Conservation (phyloP, 30 jellyfish, hydroid and myxozoan genomes). For the Aurelia sp. region DNA sequence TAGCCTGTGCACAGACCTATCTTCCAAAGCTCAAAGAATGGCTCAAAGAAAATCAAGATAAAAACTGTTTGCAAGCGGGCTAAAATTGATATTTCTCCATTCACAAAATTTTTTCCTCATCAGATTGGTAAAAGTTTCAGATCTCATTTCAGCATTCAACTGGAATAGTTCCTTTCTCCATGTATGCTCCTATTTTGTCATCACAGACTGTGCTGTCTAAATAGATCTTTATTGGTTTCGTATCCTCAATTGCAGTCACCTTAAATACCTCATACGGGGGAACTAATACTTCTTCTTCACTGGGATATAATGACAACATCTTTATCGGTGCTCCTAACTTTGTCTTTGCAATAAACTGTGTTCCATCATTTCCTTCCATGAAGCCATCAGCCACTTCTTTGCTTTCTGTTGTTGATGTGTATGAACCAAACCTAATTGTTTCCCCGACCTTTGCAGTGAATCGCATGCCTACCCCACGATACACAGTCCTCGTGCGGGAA, state of each 20-base stretch:
- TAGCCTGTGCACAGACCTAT: no score
- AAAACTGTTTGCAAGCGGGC: no score
- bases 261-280: slow-evolving; percentile 70
- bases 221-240: slow-evolving; percentile 24
- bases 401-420: slow-evolving; percentile 55
- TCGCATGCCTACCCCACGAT: slow-evolving; percentile 49
- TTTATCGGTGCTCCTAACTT: slow-evolving; percentile 60
- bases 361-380: slow-evolving; percentile 40
- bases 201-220: slow-evolving; percentile 41
- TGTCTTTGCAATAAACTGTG: slow-evolving; percentile 40
- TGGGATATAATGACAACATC: slow-evolving; percentile 55
- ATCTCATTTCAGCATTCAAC: background rate
- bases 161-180: slow-evolving; percentile 41
- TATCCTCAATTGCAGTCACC: slow-evolving; percentile 23
- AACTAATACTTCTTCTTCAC: slow-evolving; percentile 64
- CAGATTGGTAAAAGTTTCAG: no score
- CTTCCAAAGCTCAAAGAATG: no score
- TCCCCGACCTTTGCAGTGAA: slow-evolving; percentile 61
- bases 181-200: slow-evolving; percentile 10
- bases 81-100: no score
- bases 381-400: slow-evolving; percentile 50
- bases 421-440: slow-evolving; percentile 62
- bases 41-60: no score
- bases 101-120: no score
- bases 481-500: slow-evolving; percentile 33